Evolutionary conservation across 2,113 vertebrate species (phyloP).

Genomic region (Rissa tridactyla): DNA sequence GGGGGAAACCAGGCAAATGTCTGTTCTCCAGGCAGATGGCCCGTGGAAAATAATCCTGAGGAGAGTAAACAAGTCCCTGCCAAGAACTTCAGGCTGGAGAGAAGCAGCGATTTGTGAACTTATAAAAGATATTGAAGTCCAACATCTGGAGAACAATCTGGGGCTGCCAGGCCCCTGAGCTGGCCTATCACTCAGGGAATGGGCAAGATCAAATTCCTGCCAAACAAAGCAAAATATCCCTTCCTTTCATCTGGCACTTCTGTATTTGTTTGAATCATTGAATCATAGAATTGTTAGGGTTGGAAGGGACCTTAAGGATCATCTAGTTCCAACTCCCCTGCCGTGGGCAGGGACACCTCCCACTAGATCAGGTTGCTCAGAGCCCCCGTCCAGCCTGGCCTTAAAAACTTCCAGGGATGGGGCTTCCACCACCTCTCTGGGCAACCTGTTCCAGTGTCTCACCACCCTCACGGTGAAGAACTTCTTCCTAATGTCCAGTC

Average conservation of each 20-base stretch:
- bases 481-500: too few species aligned
- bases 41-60: conserved; percentile 53
- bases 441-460: too few species aligned
- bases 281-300: too few species aligned
- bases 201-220: not conserved
- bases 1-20: conserved; percentile 50
- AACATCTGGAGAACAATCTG: conserved; percentile 30
- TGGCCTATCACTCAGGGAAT: not conserved
- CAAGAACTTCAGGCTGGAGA: conserved; percentile 9
- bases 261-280: not conserved
- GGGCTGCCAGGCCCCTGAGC: not conserved
- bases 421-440: too few species aligned
- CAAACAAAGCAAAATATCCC: not conserved
- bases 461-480: too few species aligned
- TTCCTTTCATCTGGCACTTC: not conserved
- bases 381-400: too few species aligned
- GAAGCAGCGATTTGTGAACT: conserved; percentile 15
- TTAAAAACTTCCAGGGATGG: too few species aligned
- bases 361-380: too few species aligned
- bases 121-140: not conserved
- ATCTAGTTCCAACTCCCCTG: too few species aligned
- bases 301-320: too few species aligned
- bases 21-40: conserved; percentile 65
- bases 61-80: conserved; percentile 56
- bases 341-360: too few species aligned